phyloP scores from a whole-genome alignment of 2,888 invertebrate genomes.

The Cephus sareptanus region DNA sequence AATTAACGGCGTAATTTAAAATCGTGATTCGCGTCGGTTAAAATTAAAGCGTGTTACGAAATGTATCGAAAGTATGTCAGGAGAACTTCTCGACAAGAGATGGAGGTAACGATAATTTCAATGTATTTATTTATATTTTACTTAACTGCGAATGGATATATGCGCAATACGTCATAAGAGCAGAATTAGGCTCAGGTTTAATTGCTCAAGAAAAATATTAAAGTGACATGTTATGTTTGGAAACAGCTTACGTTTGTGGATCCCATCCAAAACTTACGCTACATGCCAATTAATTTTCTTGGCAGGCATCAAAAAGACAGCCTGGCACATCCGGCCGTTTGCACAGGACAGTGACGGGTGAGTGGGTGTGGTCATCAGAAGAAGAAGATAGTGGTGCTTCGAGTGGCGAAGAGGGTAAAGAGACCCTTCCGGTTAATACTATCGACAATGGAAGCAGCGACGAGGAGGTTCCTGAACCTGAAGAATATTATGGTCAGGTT shows the following conservation, averaged over 20 bases:
- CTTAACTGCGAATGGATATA: not conserved
- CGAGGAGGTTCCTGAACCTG: conserved; percentile 60
- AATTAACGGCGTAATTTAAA: not conserved
- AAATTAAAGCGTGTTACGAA: not conserved
- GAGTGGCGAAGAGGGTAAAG: conserved; percentile 68
- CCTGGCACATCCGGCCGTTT: conserved; percentile 82
- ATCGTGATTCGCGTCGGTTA: not conserved
- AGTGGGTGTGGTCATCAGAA: conserved; percentile 98
- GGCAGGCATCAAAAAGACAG: conserved; percentile 78
- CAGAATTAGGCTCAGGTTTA: not conserved
- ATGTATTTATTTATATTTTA: not conserved
- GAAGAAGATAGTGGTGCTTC: conserved; percentile 81
- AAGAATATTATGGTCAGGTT: conserved; percentile 57
- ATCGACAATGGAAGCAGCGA: conserved; percentile 65
- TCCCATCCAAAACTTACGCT: not conserved
- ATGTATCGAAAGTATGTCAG: conserved; percentile 19
- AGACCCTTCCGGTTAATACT: conserved; percentile 65
- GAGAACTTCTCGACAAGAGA: conserved; percentile 11
- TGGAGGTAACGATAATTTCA: conserved; percentile 11
- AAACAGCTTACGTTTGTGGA: not conserved
- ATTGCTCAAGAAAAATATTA: not conserved
- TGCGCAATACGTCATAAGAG: not conserved
- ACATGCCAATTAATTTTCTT: conserved; percentile 9
- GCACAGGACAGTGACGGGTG: conserved; percentile 94
- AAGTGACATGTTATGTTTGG: not conserved